Percentiles rank a stretch among this genome's conserved stretches.
Evolutionary conservation across 2,113 vertebrate genomes (phyloP).

Genomic region (Ptilonorhynchus violaceus): DNA sequence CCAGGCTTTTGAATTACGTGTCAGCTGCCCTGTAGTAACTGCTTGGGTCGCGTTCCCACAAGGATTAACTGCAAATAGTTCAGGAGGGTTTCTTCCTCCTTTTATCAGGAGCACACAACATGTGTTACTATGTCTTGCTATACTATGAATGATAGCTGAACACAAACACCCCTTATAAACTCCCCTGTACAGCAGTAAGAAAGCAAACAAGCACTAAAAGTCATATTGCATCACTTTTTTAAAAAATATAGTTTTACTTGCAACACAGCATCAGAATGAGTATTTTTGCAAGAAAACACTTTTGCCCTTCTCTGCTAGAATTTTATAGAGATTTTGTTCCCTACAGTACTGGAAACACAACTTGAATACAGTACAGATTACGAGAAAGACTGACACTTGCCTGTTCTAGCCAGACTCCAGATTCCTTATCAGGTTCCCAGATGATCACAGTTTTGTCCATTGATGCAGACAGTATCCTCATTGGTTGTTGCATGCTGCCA

Average conservation of each 20-base stretch:
- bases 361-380: fast-evolving
- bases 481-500: slow-evolving; percentile 81
- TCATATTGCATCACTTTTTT: background rate
- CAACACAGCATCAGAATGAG: background rate
- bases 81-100: background rate
- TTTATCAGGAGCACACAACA: background rate
- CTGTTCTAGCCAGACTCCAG: slow-evolving; percentile 95
- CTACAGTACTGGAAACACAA: background rate
- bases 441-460: slow-evolving; percentile 98
- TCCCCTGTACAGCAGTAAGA: background rate
- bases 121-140: background rate
- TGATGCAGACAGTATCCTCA: slow-evolving; percentile 89
- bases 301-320: background rate
- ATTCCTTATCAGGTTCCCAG: slow-evolving; percentile 93
- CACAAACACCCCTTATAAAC: background rate
- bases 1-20: background rate
- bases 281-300: background rate
- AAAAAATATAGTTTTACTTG: background rate
- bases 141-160: background rate
- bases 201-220: background rate
- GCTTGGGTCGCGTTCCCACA: background rate
- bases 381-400: slow-evolving; percentile 65
- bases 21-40: background rate
- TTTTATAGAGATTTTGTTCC: background rate
- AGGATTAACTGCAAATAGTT: background rate